These are phyloP conservation scores for Melanostoma scalare DNA, from an alignment of 2,888 invertebrate genomes.

Conservation along the genomic window DNA sequence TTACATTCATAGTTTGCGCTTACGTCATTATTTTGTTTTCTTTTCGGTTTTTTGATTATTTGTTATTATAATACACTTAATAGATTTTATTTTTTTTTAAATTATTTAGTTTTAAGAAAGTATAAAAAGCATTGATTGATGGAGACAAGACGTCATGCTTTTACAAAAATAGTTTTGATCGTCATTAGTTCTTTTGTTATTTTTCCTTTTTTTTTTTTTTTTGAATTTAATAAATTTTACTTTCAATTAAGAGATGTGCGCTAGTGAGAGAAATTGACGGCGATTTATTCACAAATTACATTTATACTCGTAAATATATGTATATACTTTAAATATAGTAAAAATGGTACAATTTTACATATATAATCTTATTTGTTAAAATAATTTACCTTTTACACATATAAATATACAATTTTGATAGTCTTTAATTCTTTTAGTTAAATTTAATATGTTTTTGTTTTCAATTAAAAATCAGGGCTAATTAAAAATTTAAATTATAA, in stretches of 20 bases:
- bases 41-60: slow-evolving; percentile 11
- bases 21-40: not conserved
- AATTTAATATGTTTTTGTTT: not conserved
- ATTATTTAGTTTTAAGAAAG: slow-evolving; percentile 18
- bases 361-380: slow-evolving; percentile 23
- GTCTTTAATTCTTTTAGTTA: slow-evolving; percentile 66
- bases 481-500: slow-evolving; percentile 32
- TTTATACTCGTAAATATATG: slow-evolving; percentile 26
- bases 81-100: not conserved
- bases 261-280: slow-evolving; percentile 69
- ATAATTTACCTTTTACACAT: slow-evolving; percentile 39
- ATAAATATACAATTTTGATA: slow-evolving; percentile 67
- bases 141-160: slow-evolving; percentile 42
- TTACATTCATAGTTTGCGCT: not conserved
- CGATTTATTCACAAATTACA: slow-evolving; percentile 62
- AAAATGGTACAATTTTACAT: slow-evolving; percentile 28
- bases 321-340: slow-evolving; percentile 25
- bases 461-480: slow-evolving; percentile 23
- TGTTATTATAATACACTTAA: slow-evolving; percentile 6
- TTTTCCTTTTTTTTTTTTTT: slow-evolving; percentile 5
- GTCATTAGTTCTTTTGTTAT: slow-evolving; percentile 22
- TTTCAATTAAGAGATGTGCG: slow-evolving; percentile 59
- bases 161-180: slow-evolving; percentile 61
- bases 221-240: not conserved
- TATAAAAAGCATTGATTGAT: slow-evolving; percentile 68